Conservation (phyloP, 92 coral and sea anemone genomes). For the Isaurus tuberculatus region DNA sequence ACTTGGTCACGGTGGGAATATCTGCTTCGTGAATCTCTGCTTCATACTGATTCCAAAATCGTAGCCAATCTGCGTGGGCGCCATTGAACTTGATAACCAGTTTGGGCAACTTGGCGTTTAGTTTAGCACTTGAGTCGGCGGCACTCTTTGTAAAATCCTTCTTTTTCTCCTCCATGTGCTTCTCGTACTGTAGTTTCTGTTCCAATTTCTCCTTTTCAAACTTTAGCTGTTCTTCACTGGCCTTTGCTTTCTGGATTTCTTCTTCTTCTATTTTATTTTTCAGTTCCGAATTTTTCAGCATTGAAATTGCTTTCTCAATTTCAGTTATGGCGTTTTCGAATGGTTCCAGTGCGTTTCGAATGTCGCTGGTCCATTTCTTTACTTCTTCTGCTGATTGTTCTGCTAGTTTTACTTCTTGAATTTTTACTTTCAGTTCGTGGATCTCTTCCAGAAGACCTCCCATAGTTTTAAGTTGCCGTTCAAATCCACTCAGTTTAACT, state of each 20-base stretch:
- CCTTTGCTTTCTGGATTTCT: neutral
- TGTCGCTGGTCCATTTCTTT: constrained; percentile 25
- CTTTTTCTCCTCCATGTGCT: constrained; percentile 43
- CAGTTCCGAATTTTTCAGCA: neutral
- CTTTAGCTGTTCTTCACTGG: constrained; percentile 33
- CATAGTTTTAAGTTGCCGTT: constrained; percentile 26
- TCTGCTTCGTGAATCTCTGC: constrained; percentile 52
- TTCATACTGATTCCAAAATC: constrained; percentile 63
- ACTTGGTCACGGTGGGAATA: constrained; percentile 64
- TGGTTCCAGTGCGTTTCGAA: neutral
- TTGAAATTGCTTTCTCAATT: neutral
- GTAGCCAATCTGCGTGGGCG: constrained; percentile 55
- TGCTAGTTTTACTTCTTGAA: neutral
- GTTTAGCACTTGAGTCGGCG: constrained; percentile 16
- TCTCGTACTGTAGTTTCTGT: constrained; percentile 50
- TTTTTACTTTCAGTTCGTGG: neutral
- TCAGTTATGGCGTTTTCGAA: constrained; percentile 13
- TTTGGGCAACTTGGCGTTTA: constrained; percentile 56
- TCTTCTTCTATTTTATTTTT: constrained; percentile 1
- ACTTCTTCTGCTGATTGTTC: constrained; percentile 26
- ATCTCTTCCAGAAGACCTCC: constrained; percentile 1
- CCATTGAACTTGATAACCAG: constrained; percentile 57
- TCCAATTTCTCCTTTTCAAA: constrained; percentile 49
- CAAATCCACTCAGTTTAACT: constrained; percentile 30
- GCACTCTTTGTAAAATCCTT: neutral